Conservation (phyloP, 2,888 invertebrate species). For the Synanthedon vespiformis region DNA sequence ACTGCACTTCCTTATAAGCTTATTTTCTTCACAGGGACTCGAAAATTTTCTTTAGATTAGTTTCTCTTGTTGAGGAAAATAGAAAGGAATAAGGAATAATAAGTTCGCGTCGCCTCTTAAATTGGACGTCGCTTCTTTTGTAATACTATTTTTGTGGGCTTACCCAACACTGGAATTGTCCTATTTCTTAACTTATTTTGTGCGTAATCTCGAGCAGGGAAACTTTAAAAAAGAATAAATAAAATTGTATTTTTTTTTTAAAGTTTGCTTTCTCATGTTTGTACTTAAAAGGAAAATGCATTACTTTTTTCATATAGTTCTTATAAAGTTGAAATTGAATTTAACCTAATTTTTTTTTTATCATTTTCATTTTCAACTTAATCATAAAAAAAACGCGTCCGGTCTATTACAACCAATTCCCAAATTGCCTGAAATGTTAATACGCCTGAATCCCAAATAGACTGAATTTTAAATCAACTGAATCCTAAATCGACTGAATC, state of each 20-base stretch:
- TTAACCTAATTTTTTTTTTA: no score
- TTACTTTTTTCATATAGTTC: neutral
- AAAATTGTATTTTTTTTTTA: no score
- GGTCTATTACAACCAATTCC: no score
- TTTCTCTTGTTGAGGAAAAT: constrained; percentile 67
- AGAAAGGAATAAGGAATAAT: constrained; percentile 59
- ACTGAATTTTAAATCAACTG: no score
- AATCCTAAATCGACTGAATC: no score
- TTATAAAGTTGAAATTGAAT: no score
- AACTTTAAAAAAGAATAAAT: neutral
- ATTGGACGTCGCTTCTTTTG: constrained; percentile 51
- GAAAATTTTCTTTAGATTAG: constrained; percentile 71
- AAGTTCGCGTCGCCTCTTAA: constrained; percentile 55
- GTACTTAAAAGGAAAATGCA: neutral
- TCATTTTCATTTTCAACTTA: no score
- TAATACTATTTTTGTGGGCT: constrained; percentile 33
- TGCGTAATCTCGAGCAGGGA: constrained; percentile 20
- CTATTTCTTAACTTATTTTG: constrained; percentile 34
- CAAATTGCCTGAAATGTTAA: no score
- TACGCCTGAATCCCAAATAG: no score
- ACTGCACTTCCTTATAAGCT: constrained; percentile 67
- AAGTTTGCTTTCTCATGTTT: neutral
- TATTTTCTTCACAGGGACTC: constrained; percentile 62
- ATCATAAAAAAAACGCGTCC: no score
- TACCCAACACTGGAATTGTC: constrained; percentile 17